Conservation (phyloP, 1,140 invertebrate genomes). For the Conus ventricosus region DNA sequence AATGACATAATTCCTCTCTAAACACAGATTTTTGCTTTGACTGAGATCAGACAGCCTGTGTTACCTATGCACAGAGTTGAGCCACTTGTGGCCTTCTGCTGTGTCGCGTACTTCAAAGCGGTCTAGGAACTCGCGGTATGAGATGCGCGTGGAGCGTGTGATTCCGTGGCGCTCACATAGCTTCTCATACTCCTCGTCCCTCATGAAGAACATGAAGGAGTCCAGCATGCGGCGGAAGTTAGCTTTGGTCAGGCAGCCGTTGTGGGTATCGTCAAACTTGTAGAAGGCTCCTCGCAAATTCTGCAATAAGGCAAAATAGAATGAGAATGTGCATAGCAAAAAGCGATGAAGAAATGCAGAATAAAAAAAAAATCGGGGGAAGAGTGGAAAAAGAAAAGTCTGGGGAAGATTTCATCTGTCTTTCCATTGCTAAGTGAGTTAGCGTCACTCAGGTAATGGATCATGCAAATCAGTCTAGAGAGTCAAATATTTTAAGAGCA, state of each 20-base stretch:
- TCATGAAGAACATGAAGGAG: constrained; percentile 69
- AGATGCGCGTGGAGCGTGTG: constrained; percentile 55
- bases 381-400: too few relatives aligned
- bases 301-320: constrained; percentile 43
- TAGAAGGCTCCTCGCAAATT: constrained; percentile 70
- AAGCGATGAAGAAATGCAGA: too few relatives aligned
- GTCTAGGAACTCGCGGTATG: constrained; percentile 66
- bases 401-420: too few relatives aligned
- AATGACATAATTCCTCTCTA: too few relatives aligned
- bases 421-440: too few relatives aligned
- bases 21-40: too few relatives aligned
- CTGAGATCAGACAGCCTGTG: too few relatives aligned
- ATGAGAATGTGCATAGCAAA: too few relatives aligned
- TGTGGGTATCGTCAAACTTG: constrained; percentile 72
- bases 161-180: constrained; percentile 67
- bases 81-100: constrained; percentile 71
- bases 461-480: too few relatives aligned
- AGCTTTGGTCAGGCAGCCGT: constrained; percentile 61
- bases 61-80: constrained; percentile 68
- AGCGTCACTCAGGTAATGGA: too few relatives aligned
- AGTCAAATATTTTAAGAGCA: too few relatives aligned
- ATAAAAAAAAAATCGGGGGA: too few relatives aligned
- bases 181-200: constrained; percentile 67
- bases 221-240: constrained; percentile 70
- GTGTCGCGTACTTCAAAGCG: constrained; percentile 67